These are phyloP conservation scores for Pachycephala philippinensis DNA, from an alignment of 2,113 vertebrate species.

Conservation along the genomic window DNA sequence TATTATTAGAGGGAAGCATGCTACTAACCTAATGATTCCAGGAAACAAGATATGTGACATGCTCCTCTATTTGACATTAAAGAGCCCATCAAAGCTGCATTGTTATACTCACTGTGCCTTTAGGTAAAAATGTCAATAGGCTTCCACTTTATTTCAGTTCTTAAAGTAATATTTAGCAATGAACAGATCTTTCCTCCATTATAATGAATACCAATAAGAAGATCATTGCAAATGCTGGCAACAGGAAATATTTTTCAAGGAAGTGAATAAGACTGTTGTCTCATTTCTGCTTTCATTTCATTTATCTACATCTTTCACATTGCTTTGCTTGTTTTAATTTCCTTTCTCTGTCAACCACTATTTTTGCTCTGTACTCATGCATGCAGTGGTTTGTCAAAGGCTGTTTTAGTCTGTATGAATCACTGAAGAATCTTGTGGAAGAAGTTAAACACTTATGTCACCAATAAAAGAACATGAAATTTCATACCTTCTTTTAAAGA, in stretches of 20 bases:
- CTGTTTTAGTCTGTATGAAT: not conserved
- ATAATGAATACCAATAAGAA: not conserved
- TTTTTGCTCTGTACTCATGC: not conserved
- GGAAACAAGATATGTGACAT: not conserved
- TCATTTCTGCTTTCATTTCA: not conserved
- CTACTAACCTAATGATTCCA: not conserved
- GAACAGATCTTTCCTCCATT: not conserved
- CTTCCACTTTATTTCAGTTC: not conserved
- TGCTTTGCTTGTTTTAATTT: slow-evolving; percentile 6
- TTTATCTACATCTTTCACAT: not conserved
- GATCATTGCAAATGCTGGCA: not conserved
- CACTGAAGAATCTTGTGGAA: not conserved
- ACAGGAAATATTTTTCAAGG: not conserved
- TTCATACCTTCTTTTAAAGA: not conserved
- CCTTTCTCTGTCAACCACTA: not conserved
- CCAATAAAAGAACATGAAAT: not conserved
- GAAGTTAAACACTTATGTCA: not conserved
- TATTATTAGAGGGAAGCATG: not conserved
- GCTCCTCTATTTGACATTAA: not conserved
- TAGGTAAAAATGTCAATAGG: not conserved
- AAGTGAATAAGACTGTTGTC: not conserved
- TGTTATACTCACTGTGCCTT: not conserved
- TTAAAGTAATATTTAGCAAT: not conserved
- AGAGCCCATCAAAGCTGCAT: not conserved
- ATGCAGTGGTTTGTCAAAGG: not conserved